phyloP scores from a whole-genome alignment of 2,888 invertebrate species.

The Meliscaeva auricollis region DNA sequence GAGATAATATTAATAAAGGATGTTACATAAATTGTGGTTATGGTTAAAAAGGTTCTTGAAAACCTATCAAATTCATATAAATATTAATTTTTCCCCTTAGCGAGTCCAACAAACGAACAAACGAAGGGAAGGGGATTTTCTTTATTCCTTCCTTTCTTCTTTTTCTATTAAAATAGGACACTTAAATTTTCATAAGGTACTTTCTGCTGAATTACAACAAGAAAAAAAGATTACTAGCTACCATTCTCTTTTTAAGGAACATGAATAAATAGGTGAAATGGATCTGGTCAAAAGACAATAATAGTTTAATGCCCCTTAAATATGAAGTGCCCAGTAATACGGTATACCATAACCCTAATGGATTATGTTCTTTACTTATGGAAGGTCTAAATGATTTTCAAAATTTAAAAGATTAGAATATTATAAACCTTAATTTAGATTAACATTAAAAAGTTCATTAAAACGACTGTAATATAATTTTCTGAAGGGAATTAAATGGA shows the following conservation, averaged over 20 bases:
- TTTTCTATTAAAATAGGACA: constrained; percentile 21
- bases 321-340: not conserved
- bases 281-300: constrained; percentile 8
- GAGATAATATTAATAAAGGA: constrained; percentile 36
- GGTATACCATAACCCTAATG: not conserved
- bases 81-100: constrained; percentile 31
- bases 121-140: not conserved
- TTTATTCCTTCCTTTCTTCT: not conserved
- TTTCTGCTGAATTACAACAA: not conserved
- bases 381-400: not conserved
- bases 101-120: not conserved
- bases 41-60: constrained; percentile 35
- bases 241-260: not conserved
- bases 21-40: constrained; percentile 55
- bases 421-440: not conserved
- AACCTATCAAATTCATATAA: constrained; percentile 43
- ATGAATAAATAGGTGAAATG: not conserved
- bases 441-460: not conserved
- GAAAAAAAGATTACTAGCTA: not conserved
- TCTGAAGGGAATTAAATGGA: too few species aligned
- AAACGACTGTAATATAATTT: too few species aligned
- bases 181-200: constrained; percentile 23
- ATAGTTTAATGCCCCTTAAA: not conserved
- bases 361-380: not conserved
- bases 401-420: not conserved